These are phyloP conservation scores for Clarias pachynema DNA, from an alignment of 2,797 vertebrate species.

Conservation along the genomic window DNA sequence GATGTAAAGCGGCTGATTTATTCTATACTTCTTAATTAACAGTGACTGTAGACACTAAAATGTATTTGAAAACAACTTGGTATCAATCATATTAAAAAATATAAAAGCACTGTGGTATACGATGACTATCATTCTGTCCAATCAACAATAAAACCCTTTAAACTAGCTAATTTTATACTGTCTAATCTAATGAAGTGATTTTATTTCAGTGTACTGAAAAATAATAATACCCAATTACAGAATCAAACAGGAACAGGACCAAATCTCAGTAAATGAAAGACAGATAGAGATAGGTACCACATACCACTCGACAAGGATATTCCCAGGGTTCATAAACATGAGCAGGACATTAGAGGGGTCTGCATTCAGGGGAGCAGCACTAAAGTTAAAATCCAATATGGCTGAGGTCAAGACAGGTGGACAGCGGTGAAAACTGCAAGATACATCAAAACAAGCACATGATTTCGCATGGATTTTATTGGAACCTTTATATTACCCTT, in stretches of 20 bases:
- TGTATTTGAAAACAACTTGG: background rate
- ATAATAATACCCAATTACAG: background rate
- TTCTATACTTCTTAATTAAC: background rate
- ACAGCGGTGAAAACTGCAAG: conserved; percentile 67
- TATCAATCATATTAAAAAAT: background rate
- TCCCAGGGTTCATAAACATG: conserved; percentile 83
- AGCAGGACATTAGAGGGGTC: conserved; percentile 78
- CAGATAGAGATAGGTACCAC: conserved; percentile 9
- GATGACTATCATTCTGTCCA: background rate
- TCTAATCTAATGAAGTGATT: background rate
- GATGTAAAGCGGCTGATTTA: background rate
- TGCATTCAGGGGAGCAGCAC: conserved; percentile 79
- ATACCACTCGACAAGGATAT: conserved; percentile 86
- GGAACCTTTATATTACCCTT: background rate
- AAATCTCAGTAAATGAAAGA: background rate
- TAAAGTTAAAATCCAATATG: conserved; percentile 86
- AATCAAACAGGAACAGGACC: background rate
- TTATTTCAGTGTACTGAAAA: background rate
- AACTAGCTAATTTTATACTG: background rate
- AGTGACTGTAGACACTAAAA: background rate
- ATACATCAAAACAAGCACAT: background rate
- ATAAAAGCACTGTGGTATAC: background rate
- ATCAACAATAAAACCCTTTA: background rate
- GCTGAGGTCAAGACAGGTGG: conserved; percentile 77
- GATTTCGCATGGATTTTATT: background rate